phyloP scores from a whole-genome alignment of 2,113 vertebrate species.

The Alexandromys fortis region DNA sequence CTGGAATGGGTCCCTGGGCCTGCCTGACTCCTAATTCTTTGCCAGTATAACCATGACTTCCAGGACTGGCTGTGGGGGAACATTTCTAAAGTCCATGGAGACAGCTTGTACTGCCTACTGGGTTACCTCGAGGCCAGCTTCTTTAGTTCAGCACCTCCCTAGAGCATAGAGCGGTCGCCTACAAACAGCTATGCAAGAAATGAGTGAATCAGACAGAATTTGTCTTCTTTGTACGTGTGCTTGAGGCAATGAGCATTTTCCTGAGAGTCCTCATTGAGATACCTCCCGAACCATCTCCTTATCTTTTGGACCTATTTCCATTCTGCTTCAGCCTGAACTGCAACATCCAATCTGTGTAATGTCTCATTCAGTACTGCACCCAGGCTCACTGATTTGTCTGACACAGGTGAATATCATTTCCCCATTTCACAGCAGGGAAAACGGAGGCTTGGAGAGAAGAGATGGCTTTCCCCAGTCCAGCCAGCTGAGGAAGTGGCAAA shows the following conservation, averaged over 20 bases:
- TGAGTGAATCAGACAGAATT: background rate
- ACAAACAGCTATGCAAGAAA: background rate
- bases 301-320: background rate
- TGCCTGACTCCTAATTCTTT: background rate
- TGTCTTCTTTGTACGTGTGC: background rate
- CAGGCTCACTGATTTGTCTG: background rate
- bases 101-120: background rate
- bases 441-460: background rate
- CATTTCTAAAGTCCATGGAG: background rate
- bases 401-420: accelerated
- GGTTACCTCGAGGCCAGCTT: background rate
- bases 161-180: background rate
- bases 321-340: background rate
- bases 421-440: constrained; percentile 23
- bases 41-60: background rate
- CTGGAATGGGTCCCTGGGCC: background rate
- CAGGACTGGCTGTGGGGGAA: background rate
- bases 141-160: background rate
- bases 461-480: background rate
- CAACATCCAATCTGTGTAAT: background rate
- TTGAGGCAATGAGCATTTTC: background rate
- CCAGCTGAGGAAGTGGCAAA: background rate
- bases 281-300: background rate
- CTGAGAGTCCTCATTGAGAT: background rate
- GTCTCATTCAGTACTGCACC: too few species aligned